Evolutionary conservation across 2,888 invertebrate genomes (phyloP).

Genomic region (Standfussiana lucernea): DNA sequence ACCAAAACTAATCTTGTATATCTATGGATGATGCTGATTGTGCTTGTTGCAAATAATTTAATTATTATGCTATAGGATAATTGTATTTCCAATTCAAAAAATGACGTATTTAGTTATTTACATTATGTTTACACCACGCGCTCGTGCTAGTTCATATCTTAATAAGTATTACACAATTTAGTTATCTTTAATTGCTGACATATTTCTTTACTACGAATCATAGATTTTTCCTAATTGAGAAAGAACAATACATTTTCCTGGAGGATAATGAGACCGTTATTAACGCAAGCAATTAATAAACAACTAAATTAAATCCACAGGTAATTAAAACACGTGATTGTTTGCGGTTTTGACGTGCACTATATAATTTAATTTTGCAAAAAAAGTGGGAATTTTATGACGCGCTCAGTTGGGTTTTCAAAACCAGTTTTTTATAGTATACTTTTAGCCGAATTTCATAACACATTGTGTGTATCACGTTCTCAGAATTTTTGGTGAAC

Average conservation of each 20-base stretch:
- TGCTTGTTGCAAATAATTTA: neutral
- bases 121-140: too few relatives aligned
- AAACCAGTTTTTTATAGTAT: conserved; percentile 29
- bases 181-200: neutral
- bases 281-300: neutral
- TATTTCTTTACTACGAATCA: neutral
- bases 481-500: neutral
- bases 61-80: neutral
- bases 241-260: neutral
- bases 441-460: conserved; percentile 8
- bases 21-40: too few relatives aligned
- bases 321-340: neutral
- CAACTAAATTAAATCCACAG: neutral
- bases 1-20: too few relatives aligned
- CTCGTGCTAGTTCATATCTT: neutral
- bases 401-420: neutral
- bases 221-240: neutral
- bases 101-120: too few relatives aligned
- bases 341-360: conserved; percentile 5
- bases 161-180: neutral
- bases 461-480: neutral
- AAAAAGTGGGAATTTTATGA: conserved; percentile 23
- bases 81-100: neutral
- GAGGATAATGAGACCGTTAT: neutral
- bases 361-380: neutral